Evolutionary conservation across 1,140 invertebrate species (phyloP).

Genomic region (Oscheius sp.): DNA sequence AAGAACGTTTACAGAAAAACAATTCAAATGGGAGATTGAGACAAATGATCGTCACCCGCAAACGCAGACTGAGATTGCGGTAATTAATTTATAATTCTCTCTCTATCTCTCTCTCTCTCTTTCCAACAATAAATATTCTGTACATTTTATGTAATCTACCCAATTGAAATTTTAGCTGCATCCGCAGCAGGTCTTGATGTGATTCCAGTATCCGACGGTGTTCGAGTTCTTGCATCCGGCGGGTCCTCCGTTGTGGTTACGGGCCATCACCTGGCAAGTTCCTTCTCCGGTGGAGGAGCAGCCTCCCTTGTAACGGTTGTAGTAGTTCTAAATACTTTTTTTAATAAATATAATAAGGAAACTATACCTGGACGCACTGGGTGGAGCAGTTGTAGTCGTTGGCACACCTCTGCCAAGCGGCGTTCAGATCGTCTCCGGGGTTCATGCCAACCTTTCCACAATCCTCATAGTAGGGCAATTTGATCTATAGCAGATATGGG

Average conservation of each 20-base stretch:
- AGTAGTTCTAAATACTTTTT: constrained; percentile 12
- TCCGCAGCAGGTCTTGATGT: constrained; percentile 44
- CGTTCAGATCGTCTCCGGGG: constrained; percentile 37
- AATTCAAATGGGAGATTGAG: too few relatives aligned
- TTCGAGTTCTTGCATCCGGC: constrained; percentile 47
- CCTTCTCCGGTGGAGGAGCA: constrained; percentile 36
- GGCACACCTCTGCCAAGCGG: constrained; percentile 54
- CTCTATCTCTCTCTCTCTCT: too few relatives aligned
- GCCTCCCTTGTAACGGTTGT: constrained; percentile 36
- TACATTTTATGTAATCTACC: too few relatives aligned
- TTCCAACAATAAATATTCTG: too few relatives aligned
- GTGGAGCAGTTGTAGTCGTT: constrained; percentile 55
- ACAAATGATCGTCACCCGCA: too few relatives aligned
- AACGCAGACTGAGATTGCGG: too few relatives aligned
- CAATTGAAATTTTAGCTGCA: too few relatives aligned
- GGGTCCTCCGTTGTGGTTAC: constrained; percentile 61
- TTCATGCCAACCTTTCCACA: constrained; percentile 47
- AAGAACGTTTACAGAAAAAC: too few relatives aligned
- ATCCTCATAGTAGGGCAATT: constrained; percentile 56
- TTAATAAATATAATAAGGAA: background rate
- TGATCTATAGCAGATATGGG: too few relatives aligned
- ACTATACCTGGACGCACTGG: constrained; percentile 49
- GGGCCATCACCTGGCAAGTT: constrained; percentile 55
- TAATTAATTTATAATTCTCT: too few relatives aligned
- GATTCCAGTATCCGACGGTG: constrained; percentile 56